A percentile compares a stretch with the other conserved stretches of the same genome.
These are phyloP conservation scores for Gavialis gangeticus DNA, from an alignment of 2,113 vertebrate genomes.

Conservation along the genomic window DNA sequence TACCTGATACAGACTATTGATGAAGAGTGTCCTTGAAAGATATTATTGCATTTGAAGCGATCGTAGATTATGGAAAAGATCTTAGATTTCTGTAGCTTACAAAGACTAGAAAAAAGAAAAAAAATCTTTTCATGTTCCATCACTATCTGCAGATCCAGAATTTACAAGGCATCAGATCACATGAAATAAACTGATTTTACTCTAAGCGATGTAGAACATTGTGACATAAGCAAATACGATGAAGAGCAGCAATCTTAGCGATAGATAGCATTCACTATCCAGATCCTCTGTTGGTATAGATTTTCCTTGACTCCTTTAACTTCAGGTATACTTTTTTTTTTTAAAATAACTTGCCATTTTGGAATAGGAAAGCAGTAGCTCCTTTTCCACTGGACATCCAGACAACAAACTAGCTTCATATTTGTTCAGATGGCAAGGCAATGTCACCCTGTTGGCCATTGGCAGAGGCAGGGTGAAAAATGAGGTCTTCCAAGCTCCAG, in stretches of 20 bases:
- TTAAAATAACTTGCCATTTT: background rate
- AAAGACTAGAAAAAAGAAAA: background rate
- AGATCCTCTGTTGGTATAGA: background rate
- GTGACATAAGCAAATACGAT: background rate
- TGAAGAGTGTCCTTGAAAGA: background rate
- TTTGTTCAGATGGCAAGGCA: background rate
- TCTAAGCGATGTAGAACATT: background rate
- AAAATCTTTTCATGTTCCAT: background rate
- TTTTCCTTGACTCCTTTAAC: background rate
- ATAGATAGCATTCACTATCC: background rate
- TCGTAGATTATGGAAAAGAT: background rate
- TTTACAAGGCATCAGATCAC: background rate
- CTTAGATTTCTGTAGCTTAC: background rate
- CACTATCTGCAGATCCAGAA: background rate
- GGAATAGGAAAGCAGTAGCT: background rate
- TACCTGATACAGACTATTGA: too few species aligned
- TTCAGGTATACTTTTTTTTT: background rate
- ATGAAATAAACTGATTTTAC: background rate
- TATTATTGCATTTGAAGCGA: background rate
- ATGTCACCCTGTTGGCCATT: background rate
- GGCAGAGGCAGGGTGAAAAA: background rate
- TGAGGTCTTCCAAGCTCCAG: fast-evolving
- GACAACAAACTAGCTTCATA: background rate
- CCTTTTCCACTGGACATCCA: background rate
- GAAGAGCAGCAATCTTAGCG: background rate